These are phyloP conservation scores for Mus caroli DNA, from an alignment of 2,797 vertebrate species.

Conservation along the genomic window DNA sequence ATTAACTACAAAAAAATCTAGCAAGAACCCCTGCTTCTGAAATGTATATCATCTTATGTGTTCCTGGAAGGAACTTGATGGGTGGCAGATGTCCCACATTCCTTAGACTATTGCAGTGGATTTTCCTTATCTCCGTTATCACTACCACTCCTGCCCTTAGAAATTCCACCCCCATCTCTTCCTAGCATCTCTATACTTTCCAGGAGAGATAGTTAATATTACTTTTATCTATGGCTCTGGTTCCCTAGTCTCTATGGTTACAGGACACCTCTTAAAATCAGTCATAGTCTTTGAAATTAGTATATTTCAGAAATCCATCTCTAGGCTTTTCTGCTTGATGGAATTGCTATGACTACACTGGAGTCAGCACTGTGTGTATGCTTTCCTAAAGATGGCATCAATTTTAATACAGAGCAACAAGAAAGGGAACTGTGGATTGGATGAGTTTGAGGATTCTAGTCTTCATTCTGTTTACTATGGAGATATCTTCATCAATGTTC, in stretches of 20 bases:
- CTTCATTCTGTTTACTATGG: conserved; percentile 19
- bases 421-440: conserved; percentile 34
- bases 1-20: conserved; percentile 79
- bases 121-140: conserved; percentile 46
- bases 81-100: conserved; percentile 29
- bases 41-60: conserved; percentile 64
- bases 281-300: neutral
- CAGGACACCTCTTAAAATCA: conserved; percentile 49
- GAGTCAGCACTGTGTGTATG: neutral
- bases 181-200: conserved; percentile 1
- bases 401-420: conserved; percentile 59
- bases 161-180: neutral
- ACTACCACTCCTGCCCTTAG: neutral
- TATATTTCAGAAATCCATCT: conserved; percentile 42
- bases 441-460: conserved; percentile 9
- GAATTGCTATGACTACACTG: neutral
- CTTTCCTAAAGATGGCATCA: conserved; percentile 30
- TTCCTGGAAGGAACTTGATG: neutral
- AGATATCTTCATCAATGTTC: neutral
- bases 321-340: neutral
- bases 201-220: conserved; percentile 20
- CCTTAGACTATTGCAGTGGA: neutral
- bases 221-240: conserved; percentile 60
- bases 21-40: conserved; percentile 72
- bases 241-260: neutral